phyloP scores from a whole-genome alignment of 2,113 vertebrate species.

The Alethe diademata region DNA sequence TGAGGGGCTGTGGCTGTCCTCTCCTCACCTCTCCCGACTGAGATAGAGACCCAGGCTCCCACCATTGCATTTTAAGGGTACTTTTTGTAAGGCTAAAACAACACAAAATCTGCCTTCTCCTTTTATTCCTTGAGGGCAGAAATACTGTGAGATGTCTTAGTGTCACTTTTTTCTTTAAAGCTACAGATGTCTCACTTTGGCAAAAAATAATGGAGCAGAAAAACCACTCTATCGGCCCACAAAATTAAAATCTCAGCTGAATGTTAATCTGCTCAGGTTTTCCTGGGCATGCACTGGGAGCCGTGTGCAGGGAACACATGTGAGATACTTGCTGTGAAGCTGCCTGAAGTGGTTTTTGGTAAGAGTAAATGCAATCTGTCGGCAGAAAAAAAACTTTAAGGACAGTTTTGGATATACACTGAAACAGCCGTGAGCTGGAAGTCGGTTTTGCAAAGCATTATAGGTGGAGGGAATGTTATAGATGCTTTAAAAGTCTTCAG shows the following conservation, averaged over 20 bases:
- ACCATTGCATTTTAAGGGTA: background rate
- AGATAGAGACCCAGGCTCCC: background rate
- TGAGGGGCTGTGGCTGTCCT: background rate
- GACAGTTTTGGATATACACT: background rate
- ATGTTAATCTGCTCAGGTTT: background rate
- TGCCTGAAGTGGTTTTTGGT: background rate
- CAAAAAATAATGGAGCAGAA: background rate
- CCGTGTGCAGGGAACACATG: background rate
- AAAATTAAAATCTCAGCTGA: background rate
- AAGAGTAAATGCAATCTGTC: background rate
- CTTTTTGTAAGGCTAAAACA: background rate
- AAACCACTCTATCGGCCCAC: background rate
- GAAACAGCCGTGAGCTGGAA: background rate
- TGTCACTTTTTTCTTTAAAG: background rate
- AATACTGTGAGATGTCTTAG: background rate
- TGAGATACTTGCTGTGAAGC: background rate
- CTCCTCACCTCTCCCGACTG: background rate
- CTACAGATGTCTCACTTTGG: background rate
- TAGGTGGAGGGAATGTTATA: background rate
- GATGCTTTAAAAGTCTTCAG: conserved; percentile 21
- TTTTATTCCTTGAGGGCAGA: background rate
- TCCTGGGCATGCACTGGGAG: background rate
- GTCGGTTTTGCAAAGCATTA: background rate
- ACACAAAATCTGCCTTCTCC: background rate
- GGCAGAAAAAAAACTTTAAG: background rate